Conservation (phyloP, 2,888 invertebrate species). For the Mimachlamys varia region DNA sequence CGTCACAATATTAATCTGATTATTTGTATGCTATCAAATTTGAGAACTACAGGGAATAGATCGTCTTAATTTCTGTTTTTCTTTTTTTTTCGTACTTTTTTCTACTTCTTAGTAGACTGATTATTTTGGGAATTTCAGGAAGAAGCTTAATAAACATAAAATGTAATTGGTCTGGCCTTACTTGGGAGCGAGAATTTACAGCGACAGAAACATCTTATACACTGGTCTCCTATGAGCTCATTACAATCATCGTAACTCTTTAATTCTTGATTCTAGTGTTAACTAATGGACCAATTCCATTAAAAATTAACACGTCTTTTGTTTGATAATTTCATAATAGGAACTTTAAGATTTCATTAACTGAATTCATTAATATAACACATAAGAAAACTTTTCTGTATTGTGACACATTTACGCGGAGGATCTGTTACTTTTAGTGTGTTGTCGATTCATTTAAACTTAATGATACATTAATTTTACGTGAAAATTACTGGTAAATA, state of each 20-base stretch:
- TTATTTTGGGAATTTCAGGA: too few relatives aligned
- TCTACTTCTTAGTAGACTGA: too few relatives aligned
- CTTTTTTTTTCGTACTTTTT: too few relatives aligned
- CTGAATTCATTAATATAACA: not conserved
- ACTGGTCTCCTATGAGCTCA: not conserved
- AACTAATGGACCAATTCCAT: not conserved
- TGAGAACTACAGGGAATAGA: too few relatives aligned
- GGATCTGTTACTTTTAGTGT: not conserved
- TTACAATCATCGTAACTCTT: not conserved
- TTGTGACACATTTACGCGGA: not conserved
- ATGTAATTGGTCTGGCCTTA: conserved; percentile 15
- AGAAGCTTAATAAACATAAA: not conserved
- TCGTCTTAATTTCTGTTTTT: too few relatives aligned
- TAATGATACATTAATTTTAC: not conserved
- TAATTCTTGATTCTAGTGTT: conserved; percentile 23
- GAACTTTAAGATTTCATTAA: not conserved
- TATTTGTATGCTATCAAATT: too few relatives aligned
- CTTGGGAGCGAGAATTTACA: not conserved
- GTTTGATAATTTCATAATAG: not conserved
- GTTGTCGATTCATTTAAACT: not conserved
- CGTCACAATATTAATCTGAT: too few relatives aligned
- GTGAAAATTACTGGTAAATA: not conserved
- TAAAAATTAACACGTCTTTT: not conserved
- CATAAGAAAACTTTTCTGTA: not conserved
- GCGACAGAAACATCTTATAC: not conserved